Evolutionary conservation across 1,140 invertebrate genomes (phyloP).

Genomic region (Watersipora subatra): DNA sequence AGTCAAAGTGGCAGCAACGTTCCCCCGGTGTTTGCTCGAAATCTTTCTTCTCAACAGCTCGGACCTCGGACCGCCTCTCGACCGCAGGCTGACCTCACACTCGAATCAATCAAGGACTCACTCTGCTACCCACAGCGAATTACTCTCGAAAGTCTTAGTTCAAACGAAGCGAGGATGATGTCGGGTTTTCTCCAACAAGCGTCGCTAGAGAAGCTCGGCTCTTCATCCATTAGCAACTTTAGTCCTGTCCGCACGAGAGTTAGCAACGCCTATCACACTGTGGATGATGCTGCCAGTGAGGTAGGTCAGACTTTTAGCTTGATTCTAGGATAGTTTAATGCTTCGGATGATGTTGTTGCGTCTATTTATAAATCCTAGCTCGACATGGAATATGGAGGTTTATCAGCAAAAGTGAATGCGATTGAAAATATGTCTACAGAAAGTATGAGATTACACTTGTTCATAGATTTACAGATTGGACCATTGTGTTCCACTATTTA

Average conservation of each 20-base stretch:
- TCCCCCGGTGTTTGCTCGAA: neutral
- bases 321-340: too few relatives aligned
- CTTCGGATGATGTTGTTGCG: too few relatives aligned
- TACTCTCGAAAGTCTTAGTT: conserved; percentile 32
- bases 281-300: too few relatives aligned
- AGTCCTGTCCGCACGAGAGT: neutral
- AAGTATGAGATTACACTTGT: too few relatives aligned
- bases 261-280: neutral
- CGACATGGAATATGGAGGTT: too few relatives aligned
- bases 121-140: conserved; percentile 20
- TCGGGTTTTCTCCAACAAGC: conserved; percentile 34
- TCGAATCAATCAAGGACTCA: neutral
- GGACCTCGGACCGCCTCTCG: neutral
- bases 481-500: too few relatives aligned
- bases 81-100: neutral
- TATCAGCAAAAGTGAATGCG: too few relatives aligned
- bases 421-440: too few relatives aligned
- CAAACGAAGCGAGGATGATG: conserved; percentile 31
- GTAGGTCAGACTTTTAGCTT: too few relatives aligned
- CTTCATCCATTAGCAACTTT: conserved; percentile 15
- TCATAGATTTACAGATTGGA: too few relatives aligned
- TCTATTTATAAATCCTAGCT: too few relatives aligned
- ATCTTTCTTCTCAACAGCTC: neutral
- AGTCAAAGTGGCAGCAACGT: too few relatives aligned
- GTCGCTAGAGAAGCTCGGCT: conserved; percentile 32